Base-by-base conservation (phyloP, 1,140 invertebrate species). In the Formica exsecta region DNA sequence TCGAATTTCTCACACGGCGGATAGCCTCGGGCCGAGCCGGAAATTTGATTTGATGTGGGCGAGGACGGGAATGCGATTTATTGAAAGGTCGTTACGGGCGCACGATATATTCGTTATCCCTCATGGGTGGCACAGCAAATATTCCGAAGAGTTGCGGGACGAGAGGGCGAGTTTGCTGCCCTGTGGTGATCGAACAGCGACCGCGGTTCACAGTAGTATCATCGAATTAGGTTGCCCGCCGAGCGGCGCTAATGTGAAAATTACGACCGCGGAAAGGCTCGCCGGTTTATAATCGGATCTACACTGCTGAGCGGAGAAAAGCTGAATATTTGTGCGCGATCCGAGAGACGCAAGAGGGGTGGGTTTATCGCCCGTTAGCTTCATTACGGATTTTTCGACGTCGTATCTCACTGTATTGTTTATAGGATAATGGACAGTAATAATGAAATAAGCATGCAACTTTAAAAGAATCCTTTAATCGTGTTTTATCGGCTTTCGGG, bases 171-270 rank as follows among this genome's bases (percentile, higher is more conserved):
- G 38, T 38, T 80, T 36, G 44, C 44, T 70, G 32, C 66, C 59
- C 41, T 44, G 66, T 44, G 59, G 62, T 73, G 85, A 66, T 77
- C 41, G 48, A 54, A 59, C 65, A 32, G 51, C 57, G 61, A 86
- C 75, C 73, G 44, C 71, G 48, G 13, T 44, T 64, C 57, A 57
- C 54, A 65, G 38, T 32, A n/a, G 36, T 61, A 68, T 66, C 86
- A 75, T 88, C 68, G 87, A 88, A 87, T 87, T 87, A 88, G 86
- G 87, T 87, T 87, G 70, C 51, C 77, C 87, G 62, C 16, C 68
- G 87, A 75, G 64, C 85, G 79, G 66, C 71, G 80, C 73, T 89
- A 89, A 89, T 73, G 65, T 75, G 87, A 89, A 87, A 87, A 89
- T 89, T 89, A 87, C 86, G 48, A 77, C 65, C 86, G 44, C 73